Evolutionary conservation across 2,113 vertebrate species (phyloP), one percentile per base, ranked within the genome.

Genomic region (Chamaea fasciata): DNA sequence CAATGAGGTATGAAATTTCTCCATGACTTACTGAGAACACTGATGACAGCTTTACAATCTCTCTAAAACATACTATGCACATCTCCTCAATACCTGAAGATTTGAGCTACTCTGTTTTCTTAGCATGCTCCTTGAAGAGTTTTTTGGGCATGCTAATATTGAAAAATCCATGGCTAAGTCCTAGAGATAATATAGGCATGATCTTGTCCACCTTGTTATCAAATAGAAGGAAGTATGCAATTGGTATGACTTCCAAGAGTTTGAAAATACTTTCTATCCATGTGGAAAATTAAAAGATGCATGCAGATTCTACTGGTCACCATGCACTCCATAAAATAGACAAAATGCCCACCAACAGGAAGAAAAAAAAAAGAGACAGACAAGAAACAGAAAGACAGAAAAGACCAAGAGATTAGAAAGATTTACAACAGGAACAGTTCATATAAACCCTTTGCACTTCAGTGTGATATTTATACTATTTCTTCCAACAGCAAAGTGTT

Each of bases 311-410:
- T 87, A 46, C 2, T 26, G 53, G 46, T 85, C 74, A 95, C 13
- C 78, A 95, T 83, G 81, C 82, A 97, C 46, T 86, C 59, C 50
- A 41, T 55, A 70, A 63, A 89, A 88, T 0, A 83, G 49, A 85
- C 49, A 84, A 13, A 37, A 71, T 13, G n/a, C 17, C 56, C 83
- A 91, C 20, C 37, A 89, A 60, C 5, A 65, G 20, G 6, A 83
- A 20, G 20, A 17, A 49, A 56, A 49, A 56, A 42, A 39, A 64
- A 28, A 83, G 13, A 78, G 30, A 92, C 13, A 91, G 80, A 15
- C 37, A 94, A 83, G 88, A 93, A 94, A 93, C 28, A 89, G 56
- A 90, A 92, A 65, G 67, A 76, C 27, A 78, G 59, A 83, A 68
- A 94, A 88, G 63, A 70, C 22, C 8, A 78, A 75, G 70, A 81